Conservation (phyloP, 2,888 invertebrate genomes). For the Eustalomyia histrio region DNA sequence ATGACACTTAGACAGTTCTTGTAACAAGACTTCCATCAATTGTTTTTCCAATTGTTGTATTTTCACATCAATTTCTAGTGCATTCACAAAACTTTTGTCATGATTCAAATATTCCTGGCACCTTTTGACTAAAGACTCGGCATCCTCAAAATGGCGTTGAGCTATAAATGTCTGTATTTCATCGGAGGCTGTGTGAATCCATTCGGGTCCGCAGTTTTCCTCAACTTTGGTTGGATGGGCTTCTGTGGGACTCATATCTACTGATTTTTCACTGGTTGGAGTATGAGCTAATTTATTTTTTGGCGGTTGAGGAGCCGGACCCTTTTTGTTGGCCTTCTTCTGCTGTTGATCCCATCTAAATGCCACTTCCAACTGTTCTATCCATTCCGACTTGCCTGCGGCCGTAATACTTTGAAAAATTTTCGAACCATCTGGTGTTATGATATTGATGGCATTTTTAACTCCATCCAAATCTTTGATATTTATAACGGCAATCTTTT, state of each 20-base stretch:
- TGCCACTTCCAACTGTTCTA: slow-evolving; percentile 94
- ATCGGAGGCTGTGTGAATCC: slow-evolving; percentile 94
- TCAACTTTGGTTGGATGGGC: slow-evolving; percentile 66
- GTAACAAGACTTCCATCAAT: slow-evolving; percentile 91
- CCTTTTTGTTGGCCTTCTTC: slow-evolving; percentile 79
- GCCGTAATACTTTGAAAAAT: slow-evolving; percentile 93
- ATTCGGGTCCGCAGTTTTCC: slow-evolving; percentile 84
- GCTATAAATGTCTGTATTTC: slow-evolving; percentile 97
- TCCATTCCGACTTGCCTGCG: slow-evolving; percentile 89
- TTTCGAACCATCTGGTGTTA: slow-evolving; percentile 95
- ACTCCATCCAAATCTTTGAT: slow-evolving; percentile 93
- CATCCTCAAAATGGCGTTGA: slow-evolving; percentile 96
- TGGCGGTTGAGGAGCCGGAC: slow-evolving; percentile 80
- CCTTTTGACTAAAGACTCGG: slow-evolving; percentile 89
- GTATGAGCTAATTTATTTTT: slow-evolving; percentile 62
- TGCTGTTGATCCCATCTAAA: slow-evolving; percentile 86
- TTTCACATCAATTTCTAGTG: slow-evolving; percentile 77
- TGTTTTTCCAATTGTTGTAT: slow-evolving; percentile 86
- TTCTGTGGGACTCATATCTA: slow-evolving; percentile 72
- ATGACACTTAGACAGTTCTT: slow-evolving; percentile 93
- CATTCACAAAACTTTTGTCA: slow-evolving; percentile 73
- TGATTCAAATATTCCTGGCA: slow-evolving; percentile 81
- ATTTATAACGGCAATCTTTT: slow-evolving; percentile 95
- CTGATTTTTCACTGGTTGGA: slow-evolving; percentile 69
- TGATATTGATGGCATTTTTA: slow-evolving; percentile 95